phyloP scores from a whole-genome alignment of 2,888 invertebrate species.

The Creontiades dilutus region DNA sequence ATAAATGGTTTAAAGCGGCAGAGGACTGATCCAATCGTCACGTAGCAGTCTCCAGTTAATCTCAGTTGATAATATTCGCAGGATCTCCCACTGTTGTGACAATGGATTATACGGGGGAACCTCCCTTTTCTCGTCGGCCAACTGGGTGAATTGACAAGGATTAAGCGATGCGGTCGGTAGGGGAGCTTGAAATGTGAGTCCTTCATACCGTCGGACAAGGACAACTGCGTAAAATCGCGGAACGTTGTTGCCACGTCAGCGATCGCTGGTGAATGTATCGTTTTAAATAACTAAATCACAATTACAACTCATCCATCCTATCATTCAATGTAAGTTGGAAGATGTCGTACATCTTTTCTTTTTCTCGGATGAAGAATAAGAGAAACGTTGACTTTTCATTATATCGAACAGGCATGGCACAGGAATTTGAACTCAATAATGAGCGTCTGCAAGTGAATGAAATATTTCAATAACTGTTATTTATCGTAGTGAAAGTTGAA shows the following conservation, averaged over 20 bases:
- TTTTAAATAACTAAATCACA: too few species aligned
- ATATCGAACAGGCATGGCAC: too few species aligned
- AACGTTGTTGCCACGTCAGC: neutral
- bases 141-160: slow-evolving; percentile 28
- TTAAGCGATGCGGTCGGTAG: neutral
- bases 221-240: neutral
- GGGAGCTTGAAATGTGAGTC: neutral
- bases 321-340: too few species aligned
- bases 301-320: too few species aligned
- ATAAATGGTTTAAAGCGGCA: too few species aligned
- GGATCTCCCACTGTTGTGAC: slow-evolving; percentile 13
- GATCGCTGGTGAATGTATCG: neutral
- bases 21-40: neutral
- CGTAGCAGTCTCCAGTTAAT: neutral
- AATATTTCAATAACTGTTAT: too few species aligned
- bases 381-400: too few species aligned
- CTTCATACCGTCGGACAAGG: neutral
- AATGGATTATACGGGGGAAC: neutral
- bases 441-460: too few species aligned
- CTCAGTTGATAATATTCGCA: slow-evolving; percentile 8
- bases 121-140: slow-evolving; percentile 20
- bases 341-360: too few species aligned
- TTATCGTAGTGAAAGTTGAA: too few species aligned
- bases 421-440: too few species aligned
- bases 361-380: too few species aligned